phyloP scores from a whole-genome alignment of 2,113 vertebrate genomes.

The Turdus rufiventris region DNA sequence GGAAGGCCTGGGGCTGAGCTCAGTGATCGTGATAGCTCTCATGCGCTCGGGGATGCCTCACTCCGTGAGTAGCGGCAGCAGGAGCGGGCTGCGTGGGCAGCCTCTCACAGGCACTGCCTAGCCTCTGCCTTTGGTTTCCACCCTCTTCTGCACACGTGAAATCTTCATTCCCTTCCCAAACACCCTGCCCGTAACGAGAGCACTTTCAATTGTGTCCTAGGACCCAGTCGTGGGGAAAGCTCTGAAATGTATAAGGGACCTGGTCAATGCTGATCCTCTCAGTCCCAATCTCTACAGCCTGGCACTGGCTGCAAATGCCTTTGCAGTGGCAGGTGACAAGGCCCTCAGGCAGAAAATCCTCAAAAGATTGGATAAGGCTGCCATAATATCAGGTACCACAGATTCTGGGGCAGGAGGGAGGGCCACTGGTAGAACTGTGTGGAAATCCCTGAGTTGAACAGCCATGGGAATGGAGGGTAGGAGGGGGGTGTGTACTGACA shows the following conservation, averaged over 20 bases:
- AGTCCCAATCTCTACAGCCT: conserved; percentile 56
- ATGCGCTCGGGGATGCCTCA: neutral
- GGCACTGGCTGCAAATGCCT: conserved; percentile 62
- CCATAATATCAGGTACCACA: conserved; percentile 39
- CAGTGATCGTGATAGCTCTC: conserved; percentile 6
- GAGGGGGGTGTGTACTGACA: neutral
- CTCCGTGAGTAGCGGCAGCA: neutral
- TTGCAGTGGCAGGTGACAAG: conserved; percentile 62
- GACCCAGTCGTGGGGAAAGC: conserved; percentile 56
- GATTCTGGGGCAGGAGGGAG: neutral
- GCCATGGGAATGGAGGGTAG: neutral
- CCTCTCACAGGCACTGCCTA: neutral
- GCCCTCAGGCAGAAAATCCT: conserved; percentile 31
- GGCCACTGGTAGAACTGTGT: neutral
- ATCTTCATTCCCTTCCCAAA: neutral
- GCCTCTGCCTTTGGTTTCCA: neutral
- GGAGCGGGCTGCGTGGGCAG: rapidly evolving
- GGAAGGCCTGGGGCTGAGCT: conserved; percentile 47
- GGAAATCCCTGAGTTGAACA: neutral
- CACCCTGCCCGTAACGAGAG: rapidly evolving
- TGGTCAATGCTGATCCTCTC: neutral
- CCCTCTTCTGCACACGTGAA: neutral
- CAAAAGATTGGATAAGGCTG: conserved; percentile 23
- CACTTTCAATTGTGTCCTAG: neutral
- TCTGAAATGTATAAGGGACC: conserved; percentile 57